phyloP scores from a whole-genome alignment of 2,888 invertebrate species.

The Cerceris rybyensis region DNA sequence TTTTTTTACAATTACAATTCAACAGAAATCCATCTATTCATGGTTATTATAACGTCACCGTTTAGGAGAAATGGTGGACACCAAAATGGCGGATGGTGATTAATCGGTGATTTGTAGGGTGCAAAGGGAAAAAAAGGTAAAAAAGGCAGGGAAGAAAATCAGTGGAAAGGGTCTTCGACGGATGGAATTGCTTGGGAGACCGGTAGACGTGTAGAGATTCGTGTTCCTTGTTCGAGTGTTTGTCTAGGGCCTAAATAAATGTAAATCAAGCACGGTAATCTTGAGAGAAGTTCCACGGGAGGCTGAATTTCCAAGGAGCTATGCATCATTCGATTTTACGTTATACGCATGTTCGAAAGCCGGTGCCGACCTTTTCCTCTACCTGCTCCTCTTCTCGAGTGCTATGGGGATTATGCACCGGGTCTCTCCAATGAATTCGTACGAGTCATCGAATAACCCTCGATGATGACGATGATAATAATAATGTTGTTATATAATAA shows the following conservation, averaged over 20 bases:
- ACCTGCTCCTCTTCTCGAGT: slow-evolving; percentile 33
- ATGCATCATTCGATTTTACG: slow-evolving; percentile 73
- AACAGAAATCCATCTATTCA: neutral
- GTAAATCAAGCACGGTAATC: slow-evolving; percentile 72
- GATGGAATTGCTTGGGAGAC: slow-evolving; percentile 59
- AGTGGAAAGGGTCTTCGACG: slow-evolving; percentile 48
- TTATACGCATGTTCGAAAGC: slow-evolving; percentile 41
- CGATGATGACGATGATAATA: slow-evolving; percentile 29
- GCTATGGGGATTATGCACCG: slow-evolving; percentile 23
- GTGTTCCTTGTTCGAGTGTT: slow-evolving; percentile 69
- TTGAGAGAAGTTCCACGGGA: slow-evolving; percentile 51
- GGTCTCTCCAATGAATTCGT: slow-evolving; percentile 40
- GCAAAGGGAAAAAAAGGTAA: neutral
- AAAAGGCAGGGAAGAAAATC: slow-evolving; percentile 18
- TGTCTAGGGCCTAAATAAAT: slow-evolving; percentile 74
- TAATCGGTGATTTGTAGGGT: slow-evolving; percentile 48
- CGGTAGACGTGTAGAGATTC: slow-evolving; percentile 71
- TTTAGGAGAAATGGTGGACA: neutral
- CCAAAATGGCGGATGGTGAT: slow-evolving; percentile 6
- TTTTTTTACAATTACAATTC: neutral
- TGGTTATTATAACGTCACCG: neutral
- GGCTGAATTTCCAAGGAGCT: slow-evolving; percentile 55
- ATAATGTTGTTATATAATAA: slow-evolving; percentile 3
- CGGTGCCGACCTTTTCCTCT: slow-evolving; percentile 35
- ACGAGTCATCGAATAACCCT: slow-evolving; percentile 38